Evolutionary conservation across 2,113 vertebrate genomes (phyloP).

Genomic region (Cynocephalus volans): DNA sequence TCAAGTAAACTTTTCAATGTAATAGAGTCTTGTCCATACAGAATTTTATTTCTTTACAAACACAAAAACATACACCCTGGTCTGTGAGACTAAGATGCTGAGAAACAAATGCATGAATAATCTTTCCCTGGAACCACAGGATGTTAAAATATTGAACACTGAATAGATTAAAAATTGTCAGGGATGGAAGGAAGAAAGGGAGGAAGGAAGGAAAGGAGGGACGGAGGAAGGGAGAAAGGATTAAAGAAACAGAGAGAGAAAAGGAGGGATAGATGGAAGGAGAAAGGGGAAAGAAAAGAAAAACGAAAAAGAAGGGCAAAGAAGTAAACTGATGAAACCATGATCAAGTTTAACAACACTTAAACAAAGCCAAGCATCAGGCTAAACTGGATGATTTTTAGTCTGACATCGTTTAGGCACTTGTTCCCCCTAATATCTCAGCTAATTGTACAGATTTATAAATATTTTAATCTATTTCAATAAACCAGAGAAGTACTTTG

Average conservation of each 20-base stretch:
- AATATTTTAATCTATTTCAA: slow-evolving; percentile 41
- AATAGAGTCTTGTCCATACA: slow-evolving; percentile 7
- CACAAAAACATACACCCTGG: background rate
- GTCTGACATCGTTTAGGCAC: background rate
- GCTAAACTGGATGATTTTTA: background rate
- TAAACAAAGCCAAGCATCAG: background rate
- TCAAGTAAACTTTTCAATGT: background rate
- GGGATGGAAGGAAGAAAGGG: background rate
- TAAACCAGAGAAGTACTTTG: background rate
- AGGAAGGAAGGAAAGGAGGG: background rate
- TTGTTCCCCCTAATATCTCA: background rate
- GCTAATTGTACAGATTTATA: background rate
- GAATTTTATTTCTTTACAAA: background rate
- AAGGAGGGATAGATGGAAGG: fast-evolving
- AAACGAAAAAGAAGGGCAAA: background rate
- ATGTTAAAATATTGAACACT: background rate
- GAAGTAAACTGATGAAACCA: slow-evolving; percentile 53
- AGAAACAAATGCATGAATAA: background rate
- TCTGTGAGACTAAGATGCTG: background rate
- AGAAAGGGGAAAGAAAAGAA: background rate
- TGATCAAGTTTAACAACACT: background rate
- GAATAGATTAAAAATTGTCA: background rate
- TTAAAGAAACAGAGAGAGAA: too few species aligned
- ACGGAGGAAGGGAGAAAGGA: background rate
- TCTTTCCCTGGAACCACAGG: background rate